These are phyloP conservation scores for Colaptes auratus DNA, from an alignment of 2,113 vertebrate species.

Conservation along the genomic window DNA sequence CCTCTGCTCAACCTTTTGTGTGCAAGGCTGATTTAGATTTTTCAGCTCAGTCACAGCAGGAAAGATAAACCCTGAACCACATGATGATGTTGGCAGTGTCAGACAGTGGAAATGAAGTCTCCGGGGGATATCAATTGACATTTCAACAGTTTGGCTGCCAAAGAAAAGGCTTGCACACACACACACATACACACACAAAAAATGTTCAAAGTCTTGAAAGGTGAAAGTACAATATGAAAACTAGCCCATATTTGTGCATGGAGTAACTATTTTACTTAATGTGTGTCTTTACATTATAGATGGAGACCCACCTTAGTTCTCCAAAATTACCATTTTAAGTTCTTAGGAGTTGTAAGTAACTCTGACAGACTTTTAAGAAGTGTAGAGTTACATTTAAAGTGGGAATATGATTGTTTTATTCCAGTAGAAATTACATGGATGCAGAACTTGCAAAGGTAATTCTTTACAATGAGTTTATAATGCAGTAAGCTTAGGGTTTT, in stretches of 20 bases:
- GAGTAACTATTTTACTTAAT: not conserved
- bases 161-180: not conserved
- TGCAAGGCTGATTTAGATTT: conserved; percentile 44
- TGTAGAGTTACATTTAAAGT: not conserved
- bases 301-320: not conserved
- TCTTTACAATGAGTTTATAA: not conserved
- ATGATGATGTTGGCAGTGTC: conserved; percentile 28
- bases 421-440: not conserved
- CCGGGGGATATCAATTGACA: conserved; percentile 27
- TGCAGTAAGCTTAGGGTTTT: not conserved
- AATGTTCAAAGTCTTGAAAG: not conserved
- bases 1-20: conserved; percentile 18
- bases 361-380: not conserved
- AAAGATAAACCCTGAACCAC: conserved; percentile 50
- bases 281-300: not conserved
- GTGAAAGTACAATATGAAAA: not conserved
- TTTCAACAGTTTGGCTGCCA: conserved; percentile 51
- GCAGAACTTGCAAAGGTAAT: not conserved
- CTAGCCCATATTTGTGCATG: not conserved
- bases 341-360: not conserved
- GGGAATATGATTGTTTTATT: not conserved
- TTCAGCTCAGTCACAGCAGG: conserved; percentile 20
- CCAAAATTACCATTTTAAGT: not conserved
- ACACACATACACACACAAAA: not conserved
- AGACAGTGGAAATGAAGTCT: conserved; percentile 49